Conservation (phyloP, 1,140 invertebrate genomes). For the Lucilia cuprina region DNA sequence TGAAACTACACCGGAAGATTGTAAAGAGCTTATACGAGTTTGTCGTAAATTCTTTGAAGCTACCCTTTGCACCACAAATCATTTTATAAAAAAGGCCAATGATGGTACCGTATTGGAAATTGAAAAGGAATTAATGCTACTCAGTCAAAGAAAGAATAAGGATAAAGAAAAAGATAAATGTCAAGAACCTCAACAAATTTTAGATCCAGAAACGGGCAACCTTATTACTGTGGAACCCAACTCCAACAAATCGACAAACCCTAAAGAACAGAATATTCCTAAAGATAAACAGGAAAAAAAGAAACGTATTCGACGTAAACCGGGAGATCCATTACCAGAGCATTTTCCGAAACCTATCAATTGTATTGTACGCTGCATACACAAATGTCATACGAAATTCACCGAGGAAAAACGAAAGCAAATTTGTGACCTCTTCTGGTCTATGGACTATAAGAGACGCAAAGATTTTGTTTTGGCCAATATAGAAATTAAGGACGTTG, state of each 20-base stretch:
- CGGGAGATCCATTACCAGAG: neutral
- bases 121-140: neutral
- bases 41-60: conserved; percentile 23
- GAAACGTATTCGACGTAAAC: neutral
- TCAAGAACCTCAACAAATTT: neutral
- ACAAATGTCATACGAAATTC: conserved; percentile 32
- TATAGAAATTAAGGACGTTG: conserved; percentile 32
- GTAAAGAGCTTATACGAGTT: neutral
- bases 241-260: neutral
- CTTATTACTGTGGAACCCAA: neutral
- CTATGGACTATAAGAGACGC: conserved; percentile 34
- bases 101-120: neutral
- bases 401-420: conserved; percentile 8
- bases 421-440: conserved; percentile 37
- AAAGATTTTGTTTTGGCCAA: conserved; percentile 35
- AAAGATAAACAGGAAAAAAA: neutral
- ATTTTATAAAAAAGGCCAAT: conserved; percentile 9
- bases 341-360: conserved; percentile 35
- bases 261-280: neutral
- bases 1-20: neutral
- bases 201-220: neutral
- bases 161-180: neutral
- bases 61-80: conserved; percentile 19
- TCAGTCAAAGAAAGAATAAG: neutral
- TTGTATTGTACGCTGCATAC: conserved; percentile 18